A percentile compares a stretch with the other conserved stretches of the same genome.
Evolutionary conservation across 2,888 invertebrate species (phyloP).

Genomic region (Hipparchia sbordonii): DNA sequence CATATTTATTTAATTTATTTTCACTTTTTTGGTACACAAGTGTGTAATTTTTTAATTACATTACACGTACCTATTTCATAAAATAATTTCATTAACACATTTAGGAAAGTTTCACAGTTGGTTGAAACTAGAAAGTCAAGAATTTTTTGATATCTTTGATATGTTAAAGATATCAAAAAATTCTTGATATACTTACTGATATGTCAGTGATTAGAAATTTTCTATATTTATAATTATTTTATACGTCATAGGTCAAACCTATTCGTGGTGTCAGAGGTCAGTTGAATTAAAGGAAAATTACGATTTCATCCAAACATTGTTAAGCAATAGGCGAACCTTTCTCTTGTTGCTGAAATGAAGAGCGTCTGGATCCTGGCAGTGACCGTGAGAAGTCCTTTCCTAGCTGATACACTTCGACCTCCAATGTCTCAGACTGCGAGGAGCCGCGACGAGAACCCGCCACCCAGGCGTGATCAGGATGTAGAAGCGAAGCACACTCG

Average conservation of each 20-base stretch:
- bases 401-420: slow-evolving; percentile 92
- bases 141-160: too few species aligned
- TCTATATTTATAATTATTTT: too few species aligned
- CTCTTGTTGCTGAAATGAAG: slow-evolving; percentile 90
- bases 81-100: too few species aligned
- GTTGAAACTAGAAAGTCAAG: too few species aligned
- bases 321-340: slow-evolving; percentile 62
- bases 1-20: too few species aligned
- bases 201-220: too few species aligned
- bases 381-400: slow-evolving; percentile 94
- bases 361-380: slow-evolving; percentile 91
- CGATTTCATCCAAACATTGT: background rate
- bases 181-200: too few species aligned
- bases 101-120: too few species aligned
- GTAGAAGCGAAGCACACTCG: slow-evolving; percentile 89
- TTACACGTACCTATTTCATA: background rate
- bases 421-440: slow-evolving; percentile 94
- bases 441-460: slow-evolving; percentile 91
- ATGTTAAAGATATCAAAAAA: too few species aligned
- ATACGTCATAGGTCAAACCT: background rate
- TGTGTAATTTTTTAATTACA: too few species aligned
- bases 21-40: too few species aligned
- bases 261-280: background rate
- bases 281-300: background rate
- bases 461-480: slow-evolving; percentile 93